Evolutionary conservation across 2,797 vertebrate species (phyloP), one percentile per base, ranked within the genome.

Genomic region (Orientallactaga sibirica): DNA sequence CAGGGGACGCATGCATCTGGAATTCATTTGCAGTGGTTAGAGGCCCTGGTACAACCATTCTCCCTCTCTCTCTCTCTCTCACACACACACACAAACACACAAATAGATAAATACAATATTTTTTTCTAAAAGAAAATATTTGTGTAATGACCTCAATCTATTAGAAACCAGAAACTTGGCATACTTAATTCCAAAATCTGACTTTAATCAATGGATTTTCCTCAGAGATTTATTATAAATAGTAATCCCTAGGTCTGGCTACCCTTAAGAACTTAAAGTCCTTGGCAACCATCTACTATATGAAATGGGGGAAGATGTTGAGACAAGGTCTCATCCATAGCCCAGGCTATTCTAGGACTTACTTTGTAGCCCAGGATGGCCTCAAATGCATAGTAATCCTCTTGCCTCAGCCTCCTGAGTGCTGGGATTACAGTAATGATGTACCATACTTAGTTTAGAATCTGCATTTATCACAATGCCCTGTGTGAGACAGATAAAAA

Each of bases 391-490:
- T 70, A 25, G 20, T 22, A 64, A 20, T 64, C 62, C 62, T 70
- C 29, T 70, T n/a, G 12, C 67, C 4, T 70, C 67, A 70, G 67
- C 67, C 29, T 70, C 15, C 15, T 29, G 27, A 70, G 12, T n/a
- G 29, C 15, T 70, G 29, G 3, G 29, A n/a, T 70, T 70, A 33
- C 6, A 70, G 27, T 29, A 5, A 68, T 14, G 67, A 27, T 4
- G 27, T 37, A 41, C 7, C 15, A 20, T 73, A 27, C 5, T 68
- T 73, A 52, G 24, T 33, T 61, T 62, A 93, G 83, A 88, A 77
- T 76, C 41, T 87, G 18, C 27, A 88, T 55, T 95, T 93, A 77
- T 70, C 80, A 95, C 41, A 94, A 77, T 68, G 48, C 4, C 41
- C 15, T 29, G 22, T 67, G 29, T 80, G n/a, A 87, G 41, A 43